Evolutionary conservation across 2,888 invertebrate genomes (phyloP), one percentile per base, ranked within the genome.

Genomic region (Oscheius myriophilus): DNA sequence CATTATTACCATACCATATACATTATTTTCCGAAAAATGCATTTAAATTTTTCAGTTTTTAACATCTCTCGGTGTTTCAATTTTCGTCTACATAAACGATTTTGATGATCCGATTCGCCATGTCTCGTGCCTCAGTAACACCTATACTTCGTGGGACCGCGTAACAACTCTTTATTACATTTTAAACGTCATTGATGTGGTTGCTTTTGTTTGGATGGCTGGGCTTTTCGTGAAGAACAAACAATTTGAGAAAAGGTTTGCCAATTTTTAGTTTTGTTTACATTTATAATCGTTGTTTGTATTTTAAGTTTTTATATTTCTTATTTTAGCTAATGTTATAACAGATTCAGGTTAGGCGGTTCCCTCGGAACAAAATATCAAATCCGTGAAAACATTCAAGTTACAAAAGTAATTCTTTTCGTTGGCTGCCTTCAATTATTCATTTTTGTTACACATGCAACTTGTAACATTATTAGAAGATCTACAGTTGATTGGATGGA

Each of bases 21-120:
- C n/a, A n/a, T n/a, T n/a, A n/a, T n/a, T n/a, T n/a, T n/a, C n/a
- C n/a, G n/a, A n/a, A n/a, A n/a, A n/a, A n/a, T n/a, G n/a, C n/a
- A n/a, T n/a, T n/a, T n/a, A n/a, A n/a, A n/a, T n/a, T n/a, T 59
- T 61, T 49, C 61, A 61, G 61, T 61, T 61, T 26, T 7, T 49
- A 16, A 61, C 49, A 26, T 25, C 61, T 14, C n/a, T 49, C 16
- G 23, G 25, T 3, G 18, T 46, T 1, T 46, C 49, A 12, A 61
- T 49, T 18, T 49, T 61, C 49, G 49, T 61, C 39, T 61, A 61
- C 18, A 49, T 49, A 16, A 61, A 61, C 25, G 61, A 61, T 26
- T 23, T 26, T 18, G 3, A 18, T 14, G 61, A 61, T 49, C 46
- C 49, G 12, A 16, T 39, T 1, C 21, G 49, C 11, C 18, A 49